Evolutionary conservation across 2,113 vertebrate species (phyloP).

Genomic region (Albula goreensis): DNA sequence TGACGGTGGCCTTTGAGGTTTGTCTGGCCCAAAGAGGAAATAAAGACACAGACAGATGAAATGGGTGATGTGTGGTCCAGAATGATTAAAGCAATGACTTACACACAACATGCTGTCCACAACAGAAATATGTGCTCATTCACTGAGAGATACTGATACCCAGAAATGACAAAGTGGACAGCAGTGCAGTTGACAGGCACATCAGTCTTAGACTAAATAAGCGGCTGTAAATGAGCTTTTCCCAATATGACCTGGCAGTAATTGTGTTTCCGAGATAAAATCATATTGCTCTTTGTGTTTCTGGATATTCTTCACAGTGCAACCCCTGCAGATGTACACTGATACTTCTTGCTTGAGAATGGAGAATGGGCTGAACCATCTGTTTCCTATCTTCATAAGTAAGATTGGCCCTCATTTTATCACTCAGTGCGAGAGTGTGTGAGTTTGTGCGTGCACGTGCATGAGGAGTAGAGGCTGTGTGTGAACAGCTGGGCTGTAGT

Average conservation of each 20-base stretch:
- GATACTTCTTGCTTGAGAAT: neutral
- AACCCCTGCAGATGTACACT: neutral
- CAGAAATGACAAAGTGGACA: neutral
- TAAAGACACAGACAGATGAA: neutral
- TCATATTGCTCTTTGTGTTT: neutral
- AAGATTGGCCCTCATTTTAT: neutral
- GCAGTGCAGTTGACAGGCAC: neutral
- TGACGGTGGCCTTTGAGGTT: neutral
- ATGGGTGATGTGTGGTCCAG: neutral
- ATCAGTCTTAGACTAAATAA: neutral
- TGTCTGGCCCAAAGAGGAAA: neutral
- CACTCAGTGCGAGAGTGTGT: conserved; percentile 29
- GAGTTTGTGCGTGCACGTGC: conserved; percentile 35
- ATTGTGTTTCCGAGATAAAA: neutral
- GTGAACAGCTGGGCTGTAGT: conserved; percentile 67
- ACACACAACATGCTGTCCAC: neutral
- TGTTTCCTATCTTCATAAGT: neutral
- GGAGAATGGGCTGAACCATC: neutral
- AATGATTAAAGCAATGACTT: neutral
- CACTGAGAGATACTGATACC: neutral
- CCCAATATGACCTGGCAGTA: neutral
- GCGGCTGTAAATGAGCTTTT: neutral
- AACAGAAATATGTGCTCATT: neutral
- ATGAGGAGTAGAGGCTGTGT: conserved; percentile 56
- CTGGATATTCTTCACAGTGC: neutral